These are phyloP conservation scores for Sylvilagus floridanus DNA, from an alignment of 2,797 vertebrate genomes.

Conservation along the genomic window DNA sequence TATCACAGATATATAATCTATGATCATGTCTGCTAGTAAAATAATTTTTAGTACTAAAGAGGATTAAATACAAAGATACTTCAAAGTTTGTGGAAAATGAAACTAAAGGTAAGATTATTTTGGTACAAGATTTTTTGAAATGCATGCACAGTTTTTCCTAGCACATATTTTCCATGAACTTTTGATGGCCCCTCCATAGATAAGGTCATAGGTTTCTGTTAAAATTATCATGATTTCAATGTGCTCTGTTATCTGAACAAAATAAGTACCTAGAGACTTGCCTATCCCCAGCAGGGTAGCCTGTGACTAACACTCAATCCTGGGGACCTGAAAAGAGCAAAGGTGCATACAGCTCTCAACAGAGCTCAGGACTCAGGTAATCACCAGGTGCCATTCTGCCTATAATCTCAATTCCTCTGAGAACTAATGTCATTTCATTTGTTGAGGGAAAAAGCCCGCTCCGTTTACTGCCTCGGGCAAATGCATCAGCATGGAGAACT, in stretches of 20 bases:
- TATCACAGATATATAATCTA: background rate
- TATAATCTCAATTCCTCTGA: background rate
- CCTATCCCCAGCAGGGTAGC: background rate
- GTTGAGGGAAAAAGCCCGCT: background rate
- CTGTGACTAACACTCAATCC: background rate
- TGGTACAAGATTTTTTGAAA: too few relatives aligned
- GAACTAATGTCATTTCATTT: constrained; percentile 30
- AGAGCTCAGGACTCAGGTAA: background rate
- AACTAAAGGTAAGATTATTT: too few relatives aligned
- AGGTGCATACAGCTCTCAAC: background rate
- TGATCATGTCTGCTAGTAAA: constrained; percentile 6
- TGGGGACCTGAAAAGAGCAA: background rate
- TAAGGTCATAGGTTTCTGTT: constrained; percentile 19
- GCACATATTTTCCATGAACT: too few relatives aligned
- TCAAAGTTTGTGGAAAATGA: too few relatives aligned
- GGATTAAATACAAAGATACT: background rate
- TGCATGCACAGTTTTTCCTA: too few relatives aligned
- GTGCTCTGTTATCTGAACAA: constrained; percentile 19
- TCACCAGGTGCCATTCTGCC: background rate
- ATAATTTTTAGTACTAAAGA: background rate
- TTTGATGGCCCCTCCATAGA: too few relatives aligned
- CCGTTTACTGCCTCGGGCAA: background rate
- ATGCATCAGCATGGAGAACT: background rate
- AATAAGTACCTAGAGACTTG: background rate
- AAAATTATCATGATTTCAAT: constrained; percentile 22